Evolutionary conservation across 2,113 vertebrate genomes (phyloP).

Genomic region (Synchiropus splendidus): DNA sequence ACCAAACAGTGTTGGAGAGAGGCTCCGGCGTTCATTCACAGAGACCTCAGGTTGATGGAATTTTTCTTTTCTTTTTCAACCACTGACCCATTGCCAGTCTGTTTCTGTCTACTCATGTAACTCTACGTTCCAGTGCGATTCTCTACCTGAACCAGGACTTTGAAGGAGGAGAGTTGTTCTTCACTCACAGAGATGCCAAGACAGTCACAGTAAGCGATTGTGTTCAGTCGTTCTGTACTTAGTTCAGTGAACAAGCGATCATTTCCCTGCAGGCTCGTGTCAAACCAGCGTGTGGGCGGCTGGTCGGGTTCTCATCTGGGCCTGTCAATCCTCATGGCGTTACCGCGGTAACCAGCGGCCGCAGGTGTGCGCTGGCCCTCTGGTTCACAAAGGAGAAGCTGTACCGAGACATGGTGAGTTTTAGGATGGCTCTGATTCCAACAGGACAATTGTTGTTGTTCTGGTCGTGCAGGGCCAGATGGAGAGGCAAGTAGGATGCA

Average conservation of each 20-base stretch:
- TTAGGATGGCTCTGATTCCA: neutral
- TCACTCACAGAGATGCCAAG: constrained; percentile 80
- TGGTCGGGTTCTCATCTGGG: constrained; percentile 88
- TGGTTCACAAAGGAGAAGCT: constrained; percentile 87
- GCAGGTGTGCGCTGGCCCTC: constrained; percentile 80
- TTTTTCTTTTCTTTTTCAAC: neutral
- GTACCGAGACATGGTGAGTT: constrained; percentile 84
- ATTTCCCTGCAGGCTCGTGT: constrained; percentile 71
- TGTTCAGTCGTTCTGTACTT: neutral
- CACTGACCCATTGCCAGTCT: neutral
- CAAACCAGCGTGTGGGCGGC: constrained; percentile 81
- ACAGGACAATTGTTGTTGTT: too few relatives aligned
- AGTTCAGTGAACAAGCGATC: neutral
- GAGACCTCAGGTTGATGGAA: constrained; percentile 80
- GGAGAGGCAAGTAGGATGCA: constrained; percentile 27
- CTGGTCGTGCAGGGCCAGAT: constrained; percentile 8
- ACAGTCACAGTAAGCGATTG: constrained; percentile 75
- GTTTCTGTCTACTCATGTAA: neutral
- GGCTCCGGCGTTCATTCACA: constrained; percentile 83
- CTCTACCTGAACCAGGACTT: constrained; percentile 94
- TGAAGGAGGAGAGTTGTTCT: constrained; percentile 86
- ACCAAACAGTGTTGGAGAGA: constrained; percentile 88
- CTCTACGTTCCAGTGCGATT: constrained; percentile 68
- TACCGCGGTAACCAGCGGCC: constrained; percentile 76
- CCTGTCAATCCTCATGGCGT: constrained; percentile 89